phyloP scores from a whole-genome alignment of 2,113 vertebrate species.

The Pavo muticus region DNA sequence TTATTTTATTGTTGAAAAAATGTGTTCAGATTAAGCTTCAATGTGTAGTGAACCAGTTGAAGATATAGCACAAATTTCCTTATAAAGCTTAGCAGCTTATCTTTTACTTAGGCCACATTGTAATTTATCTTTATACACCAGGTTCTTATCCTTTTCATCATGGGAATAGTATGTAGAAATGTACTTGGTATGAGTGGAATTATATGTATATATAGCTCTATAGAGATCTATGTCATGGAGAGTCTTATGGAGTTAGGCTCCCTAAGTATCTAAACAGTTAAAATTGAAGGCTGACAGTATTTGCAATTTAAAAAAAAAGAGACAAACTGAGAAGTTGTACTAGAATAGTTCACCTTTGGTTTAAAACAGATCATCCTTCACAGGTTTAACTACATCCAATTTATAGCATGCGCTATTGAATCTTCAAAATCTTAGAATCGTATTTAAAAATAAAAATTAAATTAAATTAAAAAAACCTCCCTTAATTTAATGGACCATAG shows the following conservation, averaged over 20 bases:
- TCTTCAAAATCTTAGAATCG: no score
- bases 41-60: background rate
- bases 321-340: no score
- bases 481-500: no score
- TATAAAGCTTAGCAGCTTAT: background rate
- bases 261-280: background rate
- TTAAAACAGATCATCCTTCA: no score
- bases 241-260: background rate
- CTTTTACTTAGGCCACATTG: background rate
- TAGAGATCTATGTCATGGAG: background rate
- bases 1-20: background rate
- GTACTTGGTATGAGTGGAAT: background rate
- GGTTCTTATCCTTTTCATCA: background rate
- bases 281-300: no score
- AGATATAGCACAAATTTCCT: background rate
- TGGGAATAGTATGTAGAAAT: background rate
- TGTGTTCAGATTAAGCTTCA: background rate
- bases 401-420: no score
- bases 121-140: background rate
- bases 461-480: no score
- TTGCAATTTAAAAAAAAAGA: no score
- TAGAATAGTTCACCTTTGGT: no score
- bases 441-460: no score
- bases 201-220: background rate
- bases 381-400: no score